Evolutionary conservation across 2,888 invertebrate genomes (phyloP), one percentile per base, ranked within the genome.

Genomic region (Cryptocephalus primarius): DNA sequence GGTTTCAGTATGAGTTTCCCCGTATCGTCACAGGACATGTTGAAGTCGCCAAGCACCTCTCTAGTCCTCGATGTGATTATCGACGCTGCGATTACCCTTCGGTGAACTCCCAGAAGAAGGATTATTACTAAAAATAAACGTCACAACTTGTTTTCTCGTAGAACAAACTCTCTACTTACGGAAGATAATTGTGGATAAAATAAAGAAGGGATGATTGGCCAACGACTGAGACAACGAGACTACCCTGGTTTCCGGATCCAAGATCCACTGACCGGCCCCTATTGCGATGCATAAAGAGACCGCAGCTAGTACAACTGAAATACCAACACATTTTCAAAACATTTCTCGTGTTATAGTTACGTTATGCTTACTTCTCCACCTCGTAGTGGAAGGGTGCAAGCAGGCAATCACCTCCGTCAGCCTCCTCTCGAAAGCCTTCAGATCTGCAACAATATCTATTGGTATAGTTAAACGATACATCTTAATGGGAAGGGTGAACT

Each of bases 21-120:
- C 32, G 92, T 92, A 66, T 96, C 94, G 66, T 95, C 95, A 71
- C 96, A 96, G 22, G 93, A 93, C 94, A 96, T 95, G 71, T 96
- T 96, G 70, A 94, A 96, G 71, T 96, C 95, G 39, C 85, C 84
- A 45, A 96, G 77, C 1, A 95, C 94, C 43, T 82, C 83, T 48
- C 95, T 77, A 40, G 93, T 92, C 54, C 96, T 77, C 1, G 92
- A 85, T 1, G 94, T 93, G 58, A 96, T 91, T 54, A 96, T 95
- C 58, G 91, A 91, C 1, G 96, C 94, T 4, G 96, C 95, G 53
- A 97, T 92, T 9, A 97, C 95, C 66, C 93, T 79, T 68, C 93
- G 88, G 67, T 97, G 97, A 42, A 96, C 91, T 34, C 97, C 97
- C 73, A 87, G 79, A 57, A 90, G 73, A 65, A 97, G 93, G 49